A percentile compares a stretch with the other conserved stretches of the same genome.
phyloP scores from a whole-genome alignment of 2,888 invertebrate species.

The Nebria brevicollis region DNA sequence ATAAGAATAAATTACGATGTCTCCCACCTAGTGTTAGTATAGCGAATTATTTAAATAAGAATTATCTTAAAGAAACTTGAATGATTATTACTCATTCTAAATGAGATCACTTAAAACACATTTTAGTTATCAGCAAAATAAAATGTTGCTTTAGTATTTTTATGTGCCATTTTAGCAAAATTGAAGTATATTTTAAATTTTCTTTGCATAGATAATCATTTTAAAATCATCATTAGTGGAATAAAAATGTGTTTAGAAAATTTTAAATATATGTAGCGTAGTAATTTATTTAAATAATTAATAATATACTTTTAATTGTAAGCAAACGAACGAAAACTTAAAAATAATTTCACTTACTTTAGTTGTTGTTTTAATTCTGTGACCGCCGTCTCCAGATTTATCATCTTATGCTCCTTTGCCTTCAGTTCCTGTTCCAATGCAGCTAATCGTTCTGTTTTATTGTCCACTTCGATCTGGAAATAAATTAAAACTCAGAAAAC shows the following conservation, averaged over 20 bases:
- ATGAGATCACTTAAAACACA: too few species aligned
- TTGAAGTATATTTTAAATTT: neutral
- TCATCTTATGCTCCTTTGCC: slow-evolving; percentile 68
- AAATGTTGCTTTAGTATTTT: neutral
- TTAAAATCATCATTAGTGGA: neutral
- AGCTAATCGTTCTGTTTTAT: slow-evolving; percentile 76
- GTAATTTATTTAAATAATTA: slow-evolving; percentile 33
- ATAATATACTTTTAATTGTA: slow-evolving; percentile 28
- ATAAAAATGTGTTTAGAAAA: neutral
- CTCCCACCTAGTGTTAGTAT: slow-evolving; percentile 72
- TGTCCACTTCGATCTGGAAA: slow-evolving; percentile 73
- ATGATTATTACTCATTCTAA: too few species aligned
- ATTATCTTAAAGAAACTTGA: slow-evolving; percentile 50
- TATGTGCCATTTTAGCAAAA: slow-evolving; percentile 13
- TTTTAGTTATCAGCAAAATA: neutral
- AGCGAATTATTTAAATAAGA: slow-evolving; percentile 72
- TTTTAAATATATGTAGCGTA: slow-evolving; percentile 23
- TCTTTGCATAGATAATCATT: neutral
- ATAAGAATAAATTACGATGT: slow-evolving; percentile 63
- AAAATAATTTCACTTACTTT: slow-evolving; percentile 58
- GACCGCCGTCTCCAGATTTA: slow-evolving; percentile 67
- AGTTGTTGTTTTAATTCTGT: slow-evolving; percentile 69
- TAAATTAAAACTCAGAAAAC: neutral
- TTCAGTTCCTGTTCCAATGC: slow-evolving; percentile 73
- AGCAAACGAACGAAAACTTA: slow-evolving; percentile 6